Evolutionary conservation across 2,797 vertebrate genomes (phyloP).

Genomic region (Lemur catta): DNA sequence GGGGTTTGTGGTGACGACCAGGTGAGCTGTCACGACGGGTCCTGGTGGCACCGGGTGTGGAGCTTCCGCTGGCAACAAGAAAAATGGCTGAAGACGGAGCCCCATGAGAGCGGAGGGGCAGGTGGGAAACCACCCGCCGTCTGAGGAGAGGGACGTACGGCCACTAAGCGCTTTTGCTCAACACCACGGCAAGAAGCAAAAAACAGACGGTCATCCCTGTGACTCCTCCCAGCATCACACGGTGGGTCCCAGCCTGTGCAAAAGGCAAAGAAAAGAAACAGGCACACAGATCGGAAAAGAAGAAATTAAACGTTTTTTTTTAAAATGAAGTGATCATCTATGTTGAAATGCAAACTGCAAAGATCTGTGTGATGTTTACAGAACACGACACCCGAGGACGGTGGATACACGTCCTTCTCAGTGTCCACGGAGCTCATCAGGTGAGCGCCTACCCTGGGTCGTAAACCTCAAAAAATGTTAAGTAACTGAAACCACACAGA

Average conservation of each 20-base stretch:
- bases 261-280: too few species aligned
- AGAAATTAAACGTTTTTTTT: neutral
- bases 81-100: neutral
- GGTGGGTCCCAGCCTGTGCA: neutral
- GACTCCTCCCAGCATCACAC: fast-evolving
- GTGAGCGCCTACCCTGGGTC: neutral
- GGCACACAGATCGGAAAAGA: neutral
- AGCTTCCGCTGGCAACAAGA: neutral
- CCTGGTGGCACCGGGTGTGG: neutral
- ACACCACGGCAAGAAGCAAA: neutral
- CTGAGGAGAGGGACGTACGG: neutral
- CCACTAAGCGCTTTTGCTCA: neutral
- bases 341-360: neutral
- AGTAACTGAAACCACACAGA: neutral
- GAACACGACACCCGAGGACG: fast-evolving
- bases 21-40: fast-evolving
- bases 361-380: neutral
- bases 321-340: neutral
- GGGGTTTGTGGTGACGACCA: neutral
- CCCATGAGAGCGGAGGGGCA: neutral
- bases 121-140: neutral
- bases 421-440: neutral
- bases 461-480: too few species aligned
- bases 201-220: too few species aligned
- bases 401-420: neutral